A percentile compares a stretch with the other conserved stretches of the same genome.
Conservation (phyloP, 2,113 vertebrate genomes). For the Columbina picui region DNA sequence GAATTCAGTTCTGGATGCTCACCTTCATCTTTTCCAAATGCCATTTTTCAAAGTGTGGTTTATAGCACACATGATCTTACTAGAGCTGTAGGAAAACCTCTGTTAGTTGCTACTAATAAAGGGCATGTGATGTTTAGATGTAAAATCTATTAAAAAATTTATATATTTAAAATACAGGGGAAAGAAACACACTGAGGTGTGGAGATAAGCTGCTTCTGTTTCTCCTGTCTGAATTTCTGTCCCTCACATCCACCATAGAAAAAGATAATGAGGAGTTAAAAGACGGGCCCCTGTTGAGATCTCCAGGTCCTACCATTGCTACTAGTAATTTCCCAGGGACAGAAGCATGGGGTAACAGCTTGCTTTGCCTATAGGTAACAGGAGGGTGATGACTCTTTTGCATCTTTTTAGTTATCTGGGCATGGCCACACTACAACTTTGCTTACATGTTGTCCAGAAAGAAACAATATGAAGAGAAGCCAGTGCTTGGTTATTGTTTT, state of each 20-base stretch:
- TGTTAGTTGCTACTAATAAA: neutral
- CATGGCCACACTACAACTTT: neutral
- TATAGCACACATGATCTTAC: neutral
- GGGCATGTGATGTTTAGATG: neutral
- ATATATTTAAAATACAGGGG: neutral
- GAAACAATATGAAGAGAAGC: neutral
- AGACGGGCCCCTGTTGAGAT: neutral
- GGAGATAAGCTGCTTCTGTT: neutral
- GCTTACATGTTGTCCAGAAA: neutral
- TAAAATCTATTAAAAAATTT: neutral
- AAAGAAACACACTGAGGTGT: neutral
- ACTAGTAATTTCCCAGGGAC: neutral
- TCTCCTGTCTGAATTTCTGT: neutral
- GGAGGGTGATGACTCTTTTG: neutral
- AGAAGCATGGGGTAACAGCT: neutral
- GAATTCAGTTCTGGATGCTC: constrained; percentile 67
- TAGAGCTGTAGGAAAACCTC: neutral
- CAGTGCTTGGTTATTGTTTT: neutral
- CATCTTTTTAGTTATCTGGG: neutral
- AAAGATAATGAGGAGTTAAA: neutral
- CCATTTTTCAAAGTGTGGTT: constrained; percentile 10
- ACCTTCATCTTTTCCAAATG: constrained; percentile 71
- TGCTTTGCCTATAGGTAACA: neutral
- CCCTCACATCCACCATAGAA: neutral
- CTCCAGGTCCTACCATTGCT: neutral